A percentile compares a stretch with the other conserved stretches of the same genome.
These are phyloP conservation scores for Tapera naevia DNA, from an alignment of 2,797 vertebrate species.

Conservation along the genomic window DNA sequence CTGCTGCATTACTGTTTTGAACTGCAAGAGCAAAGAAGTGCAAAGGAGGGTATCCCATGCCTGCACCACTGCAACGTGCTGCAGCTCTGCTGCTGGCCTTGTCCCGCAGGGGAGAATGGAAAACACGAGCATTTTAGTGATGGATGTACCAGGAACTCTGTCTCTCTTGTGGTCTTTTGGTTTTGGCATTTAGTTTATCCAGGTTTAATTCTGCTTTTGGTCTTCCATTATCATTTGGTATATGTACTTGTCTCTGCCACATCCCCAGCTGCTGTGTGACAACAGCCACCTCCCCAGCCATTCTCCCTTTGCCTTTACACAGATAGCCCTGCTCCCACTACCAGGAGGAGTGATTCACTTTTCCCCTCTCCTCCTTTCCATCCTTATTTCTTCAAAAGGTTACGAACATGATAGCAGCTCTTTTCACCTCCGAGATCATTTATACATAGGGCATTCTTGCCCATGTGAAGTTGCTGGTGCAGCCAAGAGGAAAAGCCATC, in stretches of 20 bases:
- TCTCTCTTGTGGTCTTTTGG: neutral
- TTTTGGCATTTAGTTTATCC: neutral
- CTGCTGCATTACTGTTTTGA: accelerated
- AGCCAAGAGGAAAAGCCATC: neutral
- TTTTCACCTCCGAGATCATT: neutral
- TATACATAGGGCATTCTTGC: neutral
- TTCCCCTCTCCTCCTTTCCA: neutral
- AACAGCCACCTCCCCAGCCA: neutral
- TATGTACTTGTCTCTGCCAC: accelerated
- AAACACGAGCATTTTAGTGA: neutral
- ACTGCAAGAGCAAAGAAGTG: neutral
- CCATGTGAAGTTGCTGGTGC: accelerated
- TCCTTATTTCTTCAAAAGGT: neutral
- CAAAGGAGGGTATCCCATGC: neutral
- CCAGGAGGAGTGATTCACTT: accelerated
- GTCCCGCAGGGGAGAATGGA: accelerated
- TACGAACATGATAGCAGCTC: neutral
- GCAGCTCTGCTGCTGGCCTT: neutral
- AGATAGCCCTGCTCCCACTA: neutral
- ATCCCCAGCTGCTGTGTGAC: neutral
- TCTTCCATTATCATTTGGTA: neutral
- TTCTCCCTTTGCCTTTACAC: neutral
- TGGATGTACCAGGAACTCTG: neutral
- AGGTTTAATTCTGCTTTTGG: neutral
- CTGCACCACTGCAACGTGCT: accelerated